Evolutionary conservation across 2,888 invertebrate genomes (phyloP), one percentile per base, ranked within the genome.

Genomic region (Blastobasis adustella): DNA sequence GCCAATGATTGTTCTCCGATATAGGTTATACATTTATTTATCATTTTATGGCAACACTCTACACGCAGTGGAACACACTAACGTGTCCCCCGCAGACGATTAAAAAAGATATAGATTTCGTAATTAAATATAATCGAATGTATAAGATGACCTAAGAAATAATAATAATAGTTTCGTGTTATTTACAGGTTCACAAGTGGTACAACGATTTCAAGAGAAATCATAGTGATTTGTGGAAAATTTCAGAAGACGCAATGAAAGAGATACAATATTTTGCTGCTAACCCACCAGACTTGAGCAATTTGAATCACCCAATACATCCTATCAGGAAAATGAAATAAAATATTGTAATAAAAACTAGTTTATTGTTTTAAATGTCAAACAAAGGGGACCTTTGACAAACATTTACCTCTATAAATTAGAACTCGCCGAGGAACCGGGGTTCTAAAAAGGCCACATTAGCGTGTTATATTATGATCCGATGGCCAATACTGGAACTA

Each of bases 261-360:
- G 92, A 93, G 73, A 90, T 95, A 49, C 86, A 79, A 47, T 83
- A 90, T 47, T 94, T 93, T 60, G 92, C 91, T 45, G 91, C 90
- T 47, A 93, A 93, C 80, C 94, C 93, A 1, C 95, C 95, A 2
- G 93, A 95, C 75, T 68, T 94, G 40, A 90, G 92, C 6, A 88
- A 91, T 55, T 87, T 95, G 79, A 87, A 90, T 49, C 94, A 95
- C 74, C 94, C 95, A 5, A 90, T 94, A 58, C 94, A 95, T 79
- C 94, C 94, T 1, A 83, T 90, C 38, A 88, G 91, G 51, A 92
- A 91, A 82, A 59, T 74, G 9, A 40, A 6, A 40, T 6, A 40
- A 23, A 23, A 23, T 23, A 23, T 23, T 23, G 23, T 23, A 3
- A 23, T 23, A 23, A 3, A 23, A 23, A 23, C 23, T 23, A 23